A percentile compares a stretch with the other conserved stretches of the same genome.
These are phyloP conservation scores for Leuctra nigra DNA, from an alignment of 2,888 invertebrate genomes.

Conservation along the genomic window DNA sequence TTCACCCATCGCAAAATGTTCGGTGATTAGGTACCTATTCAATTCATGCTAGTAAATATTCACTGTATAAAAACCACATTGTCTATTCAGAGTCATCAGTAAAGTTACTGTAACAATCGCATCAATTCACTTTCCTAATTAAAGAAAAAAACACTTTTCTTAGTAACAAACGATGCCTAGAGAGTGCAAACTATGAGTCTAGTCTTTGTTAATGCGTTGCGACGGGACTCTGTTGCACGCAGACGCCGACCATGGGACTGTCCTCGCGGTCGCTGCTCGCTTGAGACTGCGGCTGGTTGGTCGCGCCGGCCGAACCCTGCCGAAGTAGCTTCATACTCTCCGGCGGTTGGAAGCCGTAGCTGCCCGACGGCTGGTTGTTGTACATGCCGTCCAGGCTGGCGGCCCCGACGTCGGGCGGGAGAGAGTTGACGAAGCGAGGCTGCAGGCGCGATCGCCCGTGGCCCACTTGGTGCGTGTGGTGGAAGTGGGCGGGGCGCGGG, in stretches of 20 bases:
- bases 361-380: slow-evolving; percentile 2
- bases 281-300: slow-evolving; percentile 35
- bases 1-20: too few relatives aligned
- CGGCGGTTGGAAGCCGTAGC: slow-evolving; percentile 21
- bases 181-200: not conserved
- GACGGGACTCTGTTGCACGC: slow-evolving; percentile 88
- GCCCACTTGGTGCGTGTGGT: slow-evolving; percentile 24
- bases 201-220: slow-evolving; percentile 63
- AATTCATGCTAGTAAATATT: too few relatives aligned
- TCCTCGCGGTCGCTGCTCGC: slow-evolving; percentile 52
- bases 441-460: slow-evolving; percentile 36
- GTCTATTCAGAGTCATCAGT: not conserved
- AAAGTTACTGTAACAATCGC: slow-evolving; percentile 3
- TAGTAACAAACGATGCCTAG: slow-evolving; percentile 7
- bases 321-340: slow-evolving; percentile 4
- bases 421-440: slow-evolving; percentile 37
- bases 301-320: not conserved
- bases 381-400: slow-evolving; percentile 35
- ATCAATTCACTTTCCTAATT: not conserved
- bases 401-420: slow-evolving; percentile 31
- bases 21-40: too few relatives aligned
- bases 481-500: slow-evolving; percentile 37
- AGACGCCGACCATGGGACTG: slow-evolving; percentile 81
- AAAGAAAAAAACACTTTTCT: slow-evolving; percentile 12
- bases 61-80: not conserved